These are phyloP conservation scores for Notechis scutatus DNA, from an alignment of 2,113 vertebrate species.

Conservation along the genomic window DNA sequence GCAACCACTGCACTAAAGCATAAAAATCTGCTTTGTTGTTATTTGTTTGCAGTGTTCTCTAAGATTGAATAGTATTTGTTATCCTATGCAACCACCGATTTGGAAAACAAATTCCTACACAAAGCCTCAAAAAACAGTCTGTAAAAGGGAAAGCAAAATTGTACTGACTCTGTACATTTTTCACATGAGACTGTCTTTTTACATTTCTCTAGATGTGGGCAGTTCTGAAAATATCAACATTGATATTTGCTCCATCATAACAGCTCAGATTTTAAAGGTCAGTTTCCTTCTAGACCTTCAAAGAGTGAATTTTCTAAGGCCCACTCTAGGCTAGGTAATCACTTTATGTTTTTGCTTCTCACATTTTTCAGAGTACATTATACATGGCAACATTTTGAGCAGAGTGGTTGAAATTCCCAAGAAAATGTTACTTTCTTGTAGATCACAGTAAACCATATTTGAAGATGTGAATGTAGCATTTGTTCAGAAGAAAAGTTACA, in stretches of 20 bases:
- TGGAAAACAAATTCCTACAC: neutral
- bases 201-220: neutral
- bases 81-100: neutral
- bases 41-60: neutral
- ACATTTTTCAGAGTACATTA: neutral
- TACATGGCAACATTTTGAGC: neutral
- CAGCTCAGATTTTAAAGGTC: neutral
- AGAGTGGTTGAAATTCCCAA: neutral
- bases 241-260: neutral
- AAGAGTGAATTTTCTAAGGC: neutral
- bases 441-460: neutral
- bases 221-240: slow-evolving; percentile 17
- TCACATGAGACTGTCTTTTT: neutral
- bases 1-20: neutral
- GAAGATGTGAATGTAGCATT: neutral
- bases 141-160: neutral
- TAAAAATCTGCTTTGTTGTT: neutral
- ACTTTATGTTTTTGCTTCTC: neutral
- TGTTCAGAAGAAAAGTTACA: neutral
- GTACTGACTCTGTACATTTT: neutral
- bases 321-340: neutral
- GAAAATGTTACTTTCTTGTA: neutral
- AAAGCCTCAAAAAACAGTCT: neutral
- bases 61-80: slow-evolving; percentile 19
- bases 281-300: neutral